Percentiles rank a stretch among this genome's conserved stretches.
Conservation (phyloP, 2,113 vertebrate species). For the Dermatemys mawii region DNA sequence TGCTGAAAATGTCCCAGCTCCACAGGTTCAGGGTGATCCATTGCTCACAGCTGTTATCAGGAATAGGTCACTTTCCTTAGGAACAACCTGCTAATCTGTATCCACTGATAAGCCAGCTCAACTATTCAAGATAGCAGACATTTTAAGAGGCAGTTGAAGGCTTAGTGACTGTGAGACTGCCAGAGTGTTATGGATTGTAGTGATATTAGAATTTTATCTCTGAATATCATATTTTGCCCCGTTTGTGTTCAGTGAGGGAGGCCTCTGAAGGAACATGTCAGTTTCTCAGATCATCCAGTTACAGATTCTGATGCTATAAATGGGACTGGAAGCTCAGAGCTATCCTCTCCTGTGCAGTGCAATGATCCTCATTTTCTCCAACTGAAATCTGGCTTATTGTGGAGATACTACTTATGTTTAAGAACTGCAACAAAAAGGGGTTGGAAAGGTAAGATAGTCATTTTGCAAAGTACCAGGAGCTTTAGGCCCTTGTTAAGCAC, state of each 20-base stretch:
- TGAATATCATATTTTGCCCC: accelerated
- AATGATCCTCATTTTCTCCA: accelerated
- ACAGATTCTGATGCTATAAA: not conserved
- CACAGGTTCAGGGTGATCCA: accelerated
- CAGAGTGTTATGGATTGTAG: accelerated
- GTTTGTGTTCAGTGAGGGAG: accelerated
- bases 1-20: not conserved
- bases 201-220: not conserved
- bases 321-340: not conserved
- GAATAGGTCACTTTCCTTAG: accelerated
- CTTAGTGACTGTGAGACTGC: not conserved
- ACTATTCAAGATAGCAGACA: not conserved
- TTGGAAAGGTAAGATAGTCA: accelerated
- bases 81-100: accelerated
- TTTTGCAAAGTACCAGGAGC: not conserved
- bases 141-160: not conserved
- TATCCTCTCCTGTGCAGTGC: not conserved
- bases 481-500: not conserved
- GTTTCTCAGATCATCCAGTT: not conserved
- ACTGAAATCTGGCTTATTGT: not conserved
- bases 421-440: accelerated
- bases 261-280: accelerated
- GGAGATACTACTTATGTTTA: not conserved
- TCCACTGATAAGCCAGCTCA: not conserved
- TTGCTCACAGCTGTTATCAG: accelerated